Evolutionary conservation across 2,113 vertebrate species (phyloP).

Genomic region (Alethe diademata): DNA sequence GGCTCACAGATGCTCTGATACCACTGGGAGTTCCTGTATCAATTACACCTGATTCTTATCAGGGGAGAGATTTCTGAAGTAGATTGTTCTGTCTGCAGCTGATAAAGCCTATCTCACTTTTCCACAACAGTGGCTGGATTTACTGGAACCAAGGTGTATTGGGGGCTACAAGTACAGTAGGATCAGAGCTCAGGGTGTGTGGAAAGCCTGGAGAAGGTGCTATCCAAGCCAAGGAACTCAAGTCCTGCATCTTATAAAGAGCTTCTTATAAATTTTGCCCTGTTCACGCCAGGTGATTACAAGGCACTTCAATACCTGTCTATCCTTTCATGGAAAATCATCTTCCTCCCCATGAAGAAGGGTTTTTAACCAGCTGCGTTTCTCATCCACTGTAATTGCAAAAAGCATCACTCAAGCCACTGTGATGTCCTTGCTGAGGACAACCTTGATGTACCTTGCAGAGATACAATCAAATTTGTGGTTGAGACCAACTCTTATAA

Average conservation of each 20-base stretch:
- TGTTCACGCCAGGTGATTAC: not conserved
- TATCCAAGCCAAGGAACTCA: not conserved
- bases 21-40: not conserved
- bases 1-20: not conserved
- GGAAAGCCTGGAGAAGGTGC: not conserved
- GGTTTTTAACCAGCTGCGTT: not conserved
- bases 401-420: not conserved
- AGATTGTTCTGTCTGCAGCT: not conserved
- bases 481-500: not conserved
- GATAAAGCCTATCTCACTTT: not conserved
- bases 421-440: not conserved
- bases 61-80: not conserved
- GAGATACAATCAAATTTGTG: accelerated
- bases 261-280: not conserved
- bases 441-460: not conserved
- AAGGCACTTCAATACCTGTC: not conserved
- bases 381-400: not conserved
- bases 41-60: not conserved
- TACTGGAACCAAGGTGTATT: not conserved
- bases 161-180: not conserved
- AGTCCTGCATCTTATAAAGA: not conserved
- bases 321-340: not conserved
- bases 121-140: not conserved
- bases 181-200: not conserved
- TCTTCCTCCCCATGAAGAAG: not conserved